Evolutionary conservation across 2,113 vertebrate species (phyloP).

Genomic region (Catharus minimus): DNA sequence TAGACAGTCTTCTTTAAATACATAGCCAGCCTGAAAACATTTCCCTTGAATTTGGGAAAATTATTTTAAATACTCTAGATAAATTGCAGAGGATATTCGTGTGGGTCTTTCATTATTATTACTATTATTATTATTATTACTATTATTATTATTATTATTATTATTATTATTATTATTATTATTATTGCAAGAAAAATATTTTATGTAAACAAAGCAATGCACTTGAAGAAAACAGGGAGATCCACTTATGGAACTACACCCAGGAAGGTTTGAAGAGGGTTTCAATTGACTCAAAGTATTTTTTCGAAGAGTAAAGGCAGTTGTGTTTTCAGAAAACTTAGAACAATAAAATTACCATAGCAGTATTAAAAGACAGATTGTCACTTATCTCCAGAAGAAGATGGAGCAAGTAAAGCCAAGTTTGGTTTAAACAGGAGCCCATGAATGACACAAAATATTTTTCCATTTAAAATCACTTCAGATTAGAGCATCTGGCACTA

Average conservation of each 20-base stretch:
- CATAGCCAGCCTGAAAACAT: neutral
- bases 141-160: too few relatives aligned
- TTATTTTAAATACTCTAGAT: neutral
- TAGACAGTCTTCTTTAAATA: neutral
- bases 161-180: too few relatives aligned
- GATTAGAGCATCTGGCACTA: constrained; percentile 58
- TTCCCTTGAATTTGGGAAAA: neutral
- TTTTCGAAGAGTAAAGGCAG: neutral
- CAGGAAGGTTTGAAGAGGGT: neutral
- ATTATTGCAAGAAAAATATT: neutral
- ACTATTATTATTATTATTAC: neutral
- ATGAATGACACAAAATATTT: constrained; percentile 59
- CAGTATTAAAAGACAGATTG: neutral
- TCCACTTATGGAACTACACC: accelerated
- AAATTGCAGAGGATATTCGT: accelerated
- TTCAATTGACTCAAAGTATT: neutral
- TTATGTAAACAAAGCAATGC: accelerated
- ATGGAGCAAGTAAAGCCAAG: constrained; percentile 48
- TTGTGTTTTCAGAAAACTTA: constrained; percentile 44
- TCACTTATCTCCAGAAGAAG: neutral
- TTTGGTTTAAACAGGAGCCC: constrained; percentile 47
- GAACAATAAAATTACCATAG: neutral
- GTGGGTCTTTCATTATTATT: neutral
- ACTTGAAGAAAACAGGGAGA: neutral
- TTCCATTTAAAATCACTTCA: constrained; percentile 62